These are phyloP conservation scores for Phengaris arion DNA, from an alignment of 2,888 invertebrate genomes.

Conservation along the genomic window DNA sequence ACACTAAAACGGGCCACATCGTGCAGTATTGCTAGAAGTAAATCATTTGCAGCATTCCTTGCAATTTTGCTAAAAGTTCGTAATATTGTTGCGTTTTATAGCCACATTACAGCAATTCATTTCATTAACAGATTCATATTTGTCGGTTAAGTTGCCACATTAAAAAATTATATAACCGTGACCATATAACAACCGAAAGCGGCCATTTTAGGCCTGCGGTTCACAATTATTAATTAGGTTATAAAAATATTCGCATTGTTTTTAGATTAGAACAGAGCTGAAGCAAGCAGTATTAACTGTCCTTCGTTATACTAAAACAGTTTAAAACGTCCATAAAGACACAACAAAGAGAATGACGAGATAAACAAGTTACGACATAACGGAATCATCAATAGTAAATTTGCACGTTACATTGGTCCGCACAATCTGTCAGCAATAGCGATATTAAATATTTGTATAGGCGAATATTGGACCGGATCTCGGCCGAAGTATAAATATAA, in stretches of 20 bases:
- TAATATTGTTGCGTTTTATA: too few relatives aligned
- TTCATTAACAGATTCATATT: too few relatives aligned
- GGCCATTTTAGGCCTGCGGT: too few relatives aligned
- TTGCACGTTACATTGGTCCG: slow-evolving; percentile 40
- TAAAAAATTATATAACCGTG: too few relatives aligned
- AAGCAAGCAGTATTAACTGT: background rate
- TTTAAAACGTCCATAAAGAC: slow-evolving; percentile 15
- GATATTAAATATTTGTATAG: slow-evolving; percentile 54
- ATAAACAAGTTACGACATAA: slow-evolving; percentile 34
- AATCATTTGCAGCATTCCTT: too few relatives aligned
- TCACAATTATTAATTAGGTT: too few relatives aligned
- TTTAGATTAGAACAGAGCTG: slow-evolving; percentile 4
- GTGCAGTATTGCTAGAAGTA: too few relatives aligned
- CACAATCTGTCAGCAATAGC: slow-evolving; percentile 47
- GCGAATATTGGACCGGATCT: slow-evolving; percentile 28
- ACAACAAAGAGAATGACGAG: slow-evolving; percentile 19
- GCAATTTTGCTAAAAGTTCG: too few relatives aligned
- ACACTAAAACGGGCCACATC: too few relatives aligned
- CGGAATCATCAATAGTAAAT: slow-evolving; percentile 40
- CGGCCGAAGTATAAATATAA: slow-evolving; percentile 5
- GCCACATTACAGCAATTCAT: too few relatives aligned
- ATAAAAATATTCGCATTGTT: background rate
- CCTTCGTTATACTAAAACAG: background rate
- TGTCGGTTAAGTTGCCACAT: too few relatives aligned
- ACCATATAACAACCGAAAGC: too few relatives aligned